phyloP scores from a whole-genome alignment of 1,140 invertebrate species.

The Trichonephila inaurata region DNA sequence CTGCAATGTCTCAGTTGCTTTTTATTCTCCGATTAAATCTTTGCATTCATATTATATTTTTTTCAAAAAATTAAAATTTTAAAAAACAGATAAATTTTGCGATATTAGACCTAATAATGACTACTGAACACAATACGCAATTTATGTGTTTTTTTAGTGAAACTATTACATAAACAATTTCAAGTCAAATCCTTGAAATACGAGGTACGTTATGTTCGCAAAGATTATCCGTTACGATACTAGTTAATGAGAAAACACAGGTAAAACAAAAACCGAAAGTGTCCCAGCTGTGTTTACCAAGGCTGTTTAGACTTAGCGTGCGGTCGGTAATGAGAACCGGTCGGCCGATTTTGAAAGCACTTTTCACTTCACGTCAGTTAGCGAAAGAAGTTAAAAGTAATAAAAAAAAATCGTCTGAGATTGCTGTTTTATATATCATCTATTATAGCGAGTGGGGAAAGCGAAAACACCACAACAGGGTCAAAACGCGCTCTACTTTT shows the following conservation, averaged over 20 bases:
- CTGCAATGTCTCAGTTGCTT: too few relatives aligned
- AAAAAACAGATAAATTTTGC: too few relatives aligned
- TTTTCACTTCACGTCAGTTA: not conserved
- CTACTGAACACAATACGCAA: too few relatives aligned
- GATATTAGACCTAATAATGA: too few relatives aligned
- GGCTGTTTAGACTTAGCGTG: not conserved
- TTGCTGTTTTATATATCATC: conserved; percentile 41
- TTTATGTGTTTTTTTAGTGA: too few relatives aligned
- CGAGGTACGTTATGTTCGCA: too few relatives aligned
- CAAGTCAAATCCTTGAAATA: too few relatives aligned
- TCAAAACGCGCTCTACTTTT: conserved; percentile 42
- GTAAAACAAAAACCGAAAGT: conserved; percentile 12
- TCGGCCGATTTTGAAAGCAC: conserved; percentile 33
- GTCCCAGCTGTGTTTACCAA: conserved; percentile 24
- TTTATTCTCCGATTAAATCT: too few relatives aligned
- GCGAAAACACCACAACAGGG: conserved; percentile 20
- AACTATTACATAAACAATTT: too few relatives aligned
- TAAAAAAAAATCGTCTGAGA: not conserved
- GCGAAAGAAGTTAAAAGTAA: not conserved
- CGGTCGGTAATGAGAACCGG: conserved; percentile 20
- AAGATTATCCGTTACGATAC: not conserved
- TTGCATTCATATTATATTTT: too few relatives aligned
- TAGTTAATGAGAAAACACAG: conserved; percentile 1
- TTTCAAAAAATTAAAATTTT: too few relatives aligned
- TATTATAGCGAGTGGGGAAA: conserved; percentile 14